Evolutionary conservation across 37 sponge, comb jelly and placozoan genomes (phyloP), one percentile per base, ranked within the genome.

Genomic region (Ephydatia muelleri): DNA sequence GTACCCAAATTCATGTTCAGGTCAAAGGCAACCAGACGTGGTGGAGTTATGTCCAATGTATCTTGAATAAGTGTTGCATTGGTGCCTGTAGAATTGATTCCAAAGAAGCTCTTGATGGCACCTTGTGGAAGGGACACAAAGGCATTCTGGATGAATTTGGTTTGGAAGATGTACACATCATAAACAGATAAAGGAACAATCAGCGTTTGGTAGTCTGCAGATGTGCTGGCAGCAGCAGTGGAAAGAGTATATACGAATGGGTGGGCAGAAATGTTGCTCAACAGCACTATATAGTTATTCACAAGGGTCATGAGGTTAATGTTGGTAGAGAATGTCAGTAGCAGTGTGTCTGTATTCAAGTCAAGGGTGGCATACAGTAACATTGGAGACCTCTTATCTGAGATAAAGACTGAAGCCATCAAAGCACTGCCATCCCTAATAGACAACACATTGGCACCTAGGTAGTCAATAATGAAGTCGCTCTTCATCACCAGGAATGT

Each of bases 351-450:
- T 29, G 25, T 69, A 57, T 90, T 85, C 77, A 94, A 70, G 73
- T 97, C 97, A 36, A 92, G 75, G 32, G 81, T 76, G 28, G 84
- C 90, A 16, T 47, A 72, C 28, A 68, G 30, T 16, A 97, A 84
- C 9, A 83, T 69, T 65, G 93, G 94, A 27, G 85, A 68, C 33
- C 88, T 78, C 30, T 16, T 35, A 75, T 97, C 97, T 27, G 87
- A 43, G 29, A 82, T 79, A 67, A 88, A 90, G 5, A 30, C 31
- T 3, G 86, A 39, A 16, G 75, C 97, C 83, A 73, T 83, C 47
- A 88, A 80, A 25, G 87, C 95, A 75, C 87, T 95, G 16, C 96
- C 96, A 83, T 92, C 93, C 47, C 91, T 93, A 66, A 93, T 90
- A 21, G 97, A 80, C 22, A 92, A 30, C 16, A 97, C 83, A 84